phyloP scores from a whole-genome alignment of 2,888 invertebrate species.

The Meteorus cinctellus region DNA sequence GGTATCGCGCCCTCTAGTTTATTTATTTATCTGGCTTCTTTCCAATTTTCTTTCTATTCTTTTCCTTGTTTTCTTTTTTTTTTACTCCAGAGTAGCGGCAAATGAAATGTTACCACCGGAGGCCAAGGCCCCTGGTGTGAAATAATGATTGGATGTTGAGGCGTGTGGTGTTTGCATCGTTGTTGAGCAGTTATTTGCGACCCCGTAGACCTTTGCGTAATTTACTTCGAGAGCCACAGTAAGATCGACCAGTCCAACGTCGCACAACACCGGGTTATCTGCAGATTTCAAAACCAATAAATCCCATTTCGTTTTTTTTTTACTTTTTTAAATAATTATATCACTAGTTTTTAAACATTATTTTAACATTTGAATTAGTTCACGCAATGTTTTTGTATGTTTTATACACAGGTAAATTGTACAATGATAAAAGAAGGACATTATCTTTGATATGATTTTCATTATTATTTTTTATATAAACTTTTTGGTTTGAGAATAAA shows the following conservation, averaged over 20 bases:
- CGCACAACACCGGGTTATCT: constrained; percentile 90
- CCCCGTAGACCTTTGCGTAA: constrained; percentile 83
- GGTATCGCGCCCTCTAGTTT: constrained; percentile 10
- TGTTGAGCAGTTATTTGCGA: constrained; percentile 74
- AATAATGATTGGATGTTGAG: constrained; percentile 63
- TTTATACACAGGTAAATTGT: neutral
- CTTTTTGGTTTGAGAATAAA: neutral
- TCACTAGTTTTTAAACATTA: neutral
- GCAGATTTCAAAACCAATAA: constrained; percentile 63
- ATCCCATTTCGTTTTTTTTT: neutral
- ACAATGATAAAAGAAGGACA: neutral
- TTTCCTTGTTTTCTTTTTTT: constrained; percentile 9
- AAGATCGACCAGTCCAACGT: constrained; percentile 82
- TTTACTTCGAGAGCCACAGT: constrained; percentile 81
- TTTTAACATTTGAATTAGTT: neutral
- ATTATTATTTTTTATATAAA: neutral
- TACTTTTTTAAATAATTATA: constrained; percentile 8
- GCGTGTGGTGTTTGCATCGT: constrained; percentile 53
- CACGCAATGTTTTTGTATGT: neutral
- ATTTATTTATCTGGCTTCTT: constrained; percentile 5
- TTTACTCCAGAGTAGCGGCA: constrained; percentile 70
- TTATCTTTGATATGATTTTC: neutral
- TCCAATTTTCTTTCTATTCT: neutral
- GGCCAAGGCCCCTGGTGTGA: constrained; percentile 65
- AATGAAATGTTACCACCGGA: constrained; percentile 70